Conservation (phyloP, 2,113 vertebrate genomes). For the Vombatus ursinus region DNA sequence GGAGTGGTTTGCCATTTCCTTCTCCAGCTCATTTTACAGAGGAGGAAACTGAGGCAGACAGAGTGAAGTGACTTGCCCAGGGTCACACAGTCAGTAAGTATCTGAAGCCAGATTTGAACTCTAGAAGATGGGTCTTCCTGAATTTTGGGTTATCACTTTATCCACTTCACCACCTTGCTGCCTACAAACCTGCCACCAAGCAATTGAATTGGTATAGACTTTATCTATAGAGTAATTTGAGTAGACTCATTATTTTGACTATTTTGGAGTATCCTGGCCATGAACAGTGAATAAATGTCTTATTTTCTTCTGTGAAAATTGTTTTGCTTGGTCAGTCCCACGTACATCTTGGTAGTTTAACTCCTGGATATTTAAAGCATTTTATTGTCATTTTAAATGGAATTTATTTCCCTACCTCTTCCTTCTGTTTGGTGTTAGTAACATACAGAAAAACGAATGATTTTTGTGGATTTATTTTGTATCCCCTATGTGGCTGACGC, state of each 20-base stretch:
- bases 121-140: too few species aligned
- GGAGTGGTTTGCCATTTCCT: neutral
- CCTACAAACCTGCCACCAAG: too few species aligned
- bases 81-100: too few species aligned
- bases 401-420: neutral
- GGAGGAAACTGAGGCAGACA: too few species aligned
- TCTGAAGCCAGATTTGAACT: too few species aligned
- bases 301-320: neutral
- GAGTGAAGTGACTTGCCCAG: too few species aligned
- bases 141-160: too few species aligned
- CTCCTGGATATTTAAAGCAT: neutral
- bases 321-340: neutral
- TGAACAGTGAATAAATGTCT: neutral
- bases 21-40: neutral
- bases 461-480: neutral
- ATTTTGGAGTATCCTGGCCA: neutral
- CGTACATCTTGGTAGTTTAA: neutral
- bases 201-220: neutral
- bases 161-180: too few species aligned
- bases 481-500: neutral
- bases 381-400: neutral
- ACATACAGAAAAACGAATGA: neutral
- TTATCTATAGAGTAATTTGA: neutral
- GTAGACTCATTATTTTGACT: neutral
- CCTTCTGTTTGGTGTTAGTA: neutral